Conservation (phyloP, 2,797 vertebrate species). For the Morus bassanus region DNA sequence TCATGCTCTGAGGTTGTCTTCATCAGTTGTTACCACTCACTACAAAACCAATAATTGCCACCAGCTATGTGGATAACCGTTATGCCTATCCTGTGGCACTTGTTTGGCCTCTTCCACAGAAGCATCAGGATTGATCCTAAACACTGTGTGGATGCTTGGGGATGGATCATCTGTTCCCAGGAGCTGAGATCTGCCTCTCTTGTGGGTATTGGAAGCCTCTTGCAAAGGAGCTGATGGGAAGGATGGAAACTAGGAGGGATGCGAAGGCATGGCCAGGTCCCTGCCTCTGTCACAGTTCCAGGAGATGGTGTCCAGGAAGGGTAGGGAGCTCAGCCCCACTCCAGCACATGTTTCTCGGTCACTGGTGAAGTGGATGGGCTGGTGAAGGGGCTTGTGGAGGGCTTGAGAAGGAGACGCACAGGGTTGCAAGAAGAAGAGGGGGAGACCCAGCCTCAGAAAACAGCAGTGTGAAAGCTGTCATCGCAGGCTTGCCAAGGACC, state of each 20-base stretch:
- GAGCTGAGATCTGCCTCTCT: background rate
- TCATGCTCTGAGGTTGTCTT: rapidly evolving
- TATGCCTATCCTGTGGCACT: background rate
- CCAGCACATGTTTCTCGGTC: rapidly evolving
- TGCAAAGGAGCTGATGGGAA: background rate
- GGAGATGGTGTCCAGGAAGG: rapidly evolving
- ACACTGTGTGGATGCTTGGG: background rate
- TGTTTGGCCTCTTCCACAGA: background rate
- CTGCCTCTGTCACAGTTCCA: rapidly evolving
- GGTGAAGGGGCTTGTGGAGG: background rate
- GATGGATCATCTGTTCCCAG: rapidly evolving
- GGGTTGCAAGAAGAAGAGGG: background rate
- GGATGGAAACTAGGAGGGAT: background rate
- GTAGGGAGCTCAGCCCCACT: background rate
- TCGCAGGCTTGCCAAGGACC: background rate
- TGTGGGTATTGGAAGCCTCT: background rate
- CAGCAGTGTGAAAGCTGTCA: background rate
- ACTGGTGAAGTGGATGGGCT: background rate
- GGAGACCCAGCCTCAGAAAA: background rate
- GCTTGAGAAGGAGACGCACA: background rate
- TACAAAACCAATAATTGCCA: background rate
- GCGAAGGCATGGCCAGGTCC: background rate
- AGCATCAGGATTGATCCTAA: background rate
- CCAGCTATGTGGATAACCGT: rapidly evolving
- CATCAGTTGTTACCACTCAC: background rate